Evolutionary conservation across 2,888 invertebrate genomes (phyloP).

Genomic region (Himalopsyche anomala): DNA sequence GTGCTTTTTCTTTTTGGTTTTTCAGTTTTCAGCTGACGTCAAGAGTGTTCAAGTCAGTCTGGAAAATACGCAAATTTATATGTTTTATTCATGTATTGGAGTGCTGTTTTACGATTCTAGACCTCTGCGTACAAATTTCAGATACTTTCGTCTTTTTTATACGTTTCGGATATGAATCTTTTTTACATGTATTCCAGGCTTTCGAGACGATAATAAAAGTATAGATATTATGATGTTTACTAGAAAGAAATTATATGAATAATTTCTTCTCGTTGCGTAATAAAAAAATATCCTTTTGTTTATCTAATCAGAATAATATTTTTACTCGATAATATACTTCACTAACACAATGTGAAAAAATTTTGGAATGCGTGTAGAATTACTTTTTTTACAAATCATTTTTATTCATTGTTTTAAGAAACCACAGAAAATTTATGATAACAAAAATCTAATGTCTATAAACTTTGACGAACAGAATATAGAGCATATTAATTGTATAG

Average conservation of each 20-base stretch:
- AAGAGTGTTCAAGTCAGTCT: slow-evolving; percentile 17
- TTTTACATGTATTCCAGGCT: slow-evolving; percentile 1
- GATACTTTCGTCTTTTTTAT: slow-evolving; percentile 24
- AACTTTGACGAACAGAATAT: too few relatives aligned
- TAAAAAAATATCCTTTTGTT: background rate
- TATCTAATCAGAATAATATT: background rate
- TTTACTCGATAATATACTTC: too few relatives aligned
- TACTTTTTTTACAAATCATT: too few relatives aligned
- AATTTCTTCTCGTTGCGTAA: background rate
- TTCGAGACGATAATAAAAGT: slow-evolving; percentile 21
- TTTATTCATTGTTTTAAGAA: too few relatives aligned
- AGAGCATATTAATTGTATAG: too few relatives aligned
- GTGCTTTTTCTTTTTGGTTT: background rate
- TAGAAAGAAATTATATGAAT: slow-evolving; percentile 29
- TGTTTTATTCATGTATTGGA: slow-evolving; percentile 25
- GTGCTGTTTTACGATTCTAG: slow-evolving; percentile 23
- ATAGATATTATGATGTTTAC: slow-evolving; percentile 28
- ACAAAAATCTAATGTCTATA: too few relatives aligned
- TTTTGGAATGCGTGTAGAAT: too few relatives aligned
- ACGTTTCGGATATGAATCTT: slow-evolving; percentile 30
- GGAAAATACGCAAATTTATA: slow-evolving; percentile 17
- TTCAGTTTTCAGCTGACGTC: slow-evolving; percentile 27
- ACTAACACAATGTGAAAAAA: too few relatives aligned
- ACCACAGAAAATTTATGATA: too few relatives aligned
- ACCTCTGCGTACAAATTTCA: slow-evolving; percentile 13